Base-by-base conservation (phyloP, 2,888 invertebrate genomes). In the Cacoxenus indagator region DNA sequence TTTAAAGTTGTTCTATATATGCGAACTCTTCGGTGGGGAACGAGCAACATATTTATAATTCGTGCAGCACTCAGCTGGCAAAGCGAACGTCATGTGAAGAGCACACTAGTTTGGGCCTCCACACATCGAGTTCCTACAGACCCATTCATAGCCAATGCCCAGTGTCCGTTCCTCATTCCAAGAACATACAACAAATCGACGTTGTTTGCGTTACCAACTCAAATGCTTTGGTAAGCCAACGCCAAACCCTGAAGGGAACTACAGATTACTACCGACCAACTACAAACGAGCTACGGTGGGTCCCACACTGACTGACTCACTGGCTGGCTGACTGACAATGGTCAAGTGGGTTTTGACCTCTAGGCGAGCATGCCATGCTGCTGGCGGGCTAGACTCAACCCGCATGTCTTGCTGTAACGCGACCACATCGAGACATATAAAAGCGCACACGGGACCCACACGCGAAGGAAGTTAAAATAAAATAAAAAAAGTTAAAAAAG, bases 161-260 rank as follows among this genome's bases (percentile, higher is more conserved):
- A n/a, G n/a, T n/a, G n/a, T n/a, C n/a, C n/a, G n/a, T 45, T 45
- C 4, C 45, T n/a, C 45, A 45, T 45, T 11, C 37, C 51, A 51
- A 17, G 22, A 24, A 19, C 51, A 51, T 11, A 19, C 51, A 51
- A 37, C 37, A 37, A 2, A 31, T 31, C 5, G 31, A 37, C 37
- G 37, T 14, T n/a, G 55, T 24, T 55, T 55, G 24, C 27, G 24
- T 55, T 55, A 55, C 26, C 14, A 26, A 55, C 26, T 62, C 61
- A 62, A 62, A 19, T 62, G 61, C 43, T 62, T 59, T 81, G 80
- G 66, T 76, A 78, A 76, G 82, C 81, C 82, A 82, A 80, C 57
- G 82, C 81, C 82, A 82, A 80, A 62, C 78, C 78, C 74, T 65
- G 66, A 17, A 59, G 70, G 75, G 65, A 59, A 64, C 46, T 29